phyloP scores from a whole-genome alignment of 2,797 vertebrate species.

The Tokudaia muenninki region DNA sequence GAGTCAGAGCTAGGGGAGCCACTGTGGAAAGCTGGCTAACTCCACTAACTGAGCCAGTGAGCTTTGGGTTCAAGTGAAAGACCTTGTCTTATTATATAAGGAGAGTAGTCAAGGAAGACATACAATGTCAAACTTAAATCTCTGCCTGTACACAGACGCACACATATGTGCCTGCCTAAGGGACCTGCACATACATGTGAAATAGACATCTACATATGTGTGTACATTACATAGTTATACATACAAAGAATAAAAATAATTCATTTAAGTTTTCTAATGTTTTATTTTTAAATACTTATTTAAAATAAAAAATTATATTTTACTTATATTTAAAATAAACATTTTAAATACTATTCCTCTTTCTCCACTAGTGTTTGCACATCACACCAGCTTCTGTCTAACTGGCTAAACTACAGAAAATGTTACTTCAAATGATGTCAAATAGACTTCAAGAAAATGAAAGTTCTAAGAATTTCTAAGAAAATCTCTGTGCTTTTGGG shows the following conservation, averaged over 20 bases:
- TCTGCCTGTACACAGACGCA: neutral
- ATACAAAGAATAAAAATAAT: neutral
- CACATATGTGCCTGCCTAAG: neutral
- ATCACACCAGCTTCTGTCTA: neutral
- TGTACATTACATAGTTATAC: neutral
- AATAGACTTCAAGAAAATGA: slow-evolving; percentile 44
- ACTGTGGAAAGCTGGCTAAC: neutral
- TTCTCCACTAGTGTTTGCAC: slow-evolving; percentile 32
- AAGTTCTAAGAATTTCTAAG: slow-evolving; percentile 11
- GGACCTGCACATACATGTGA: too few relatives aligned
- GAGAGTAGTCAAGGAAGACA: neutral
- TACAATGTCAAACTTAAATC: neutral
- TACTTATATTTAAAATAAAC: slow-evolving; percentile 13
- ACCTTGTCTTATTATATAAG: neutral
- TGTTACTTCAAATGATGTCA: slow-evolving; percentile 24
- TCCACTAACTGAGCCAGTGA: neutral
- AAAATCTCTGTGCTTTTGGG: neutral
- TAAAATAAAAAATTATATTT: neutral
- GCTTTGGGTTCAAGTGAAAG: neutral
- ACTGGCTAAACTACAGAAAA: slow-evolving; percentile 18
- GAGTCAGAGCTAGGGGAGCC: neutral
- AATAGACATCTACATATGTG: neutral
- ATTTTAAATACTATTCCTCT: slow-evolving; percentile 28
- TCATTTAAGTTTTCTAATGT: slow-evolving; percentile 15
- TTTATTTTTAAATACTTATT: neutral